Conservation (phyloP, 2,888 invertebrate species). For the Machimus rusticus region DNA sequence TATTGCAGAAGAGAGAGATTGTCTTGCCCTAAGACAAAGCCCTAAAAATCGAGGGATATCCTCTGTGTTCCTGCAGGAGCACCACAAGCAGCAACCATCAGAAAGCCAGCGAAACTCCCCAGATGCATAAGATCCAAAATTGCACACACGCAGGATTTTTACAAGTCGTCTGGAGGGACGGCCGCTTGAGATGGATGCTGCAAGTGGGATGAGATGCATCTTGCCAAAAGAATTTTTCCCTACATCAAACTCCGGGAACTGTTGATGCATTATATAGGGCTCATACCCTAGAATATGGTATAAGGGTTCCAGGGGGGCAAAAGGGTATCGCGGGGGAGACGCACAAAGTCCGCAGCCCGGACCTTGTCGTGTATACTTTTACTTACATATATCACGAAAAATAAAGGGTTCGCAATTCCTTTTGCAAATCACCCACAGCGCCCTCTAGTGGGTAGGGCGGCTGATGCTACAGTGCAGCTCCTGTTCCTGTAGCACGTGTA, state of each 20-base stretch:
- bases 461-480: neutral
- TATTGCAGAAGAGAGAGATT: neutral
- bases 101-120: neutral
- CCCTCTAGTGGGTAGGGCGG: neutral
- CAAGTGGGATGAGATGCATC: conserved; percentile 3
- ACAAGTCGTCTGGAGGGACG: conserved; percentile 12
- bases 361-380: neutral
- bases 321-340: conserved; percentile 7
- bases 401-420: conserved; percentile 23
- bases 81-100: neutral
- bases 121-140: conserved; percentile 34
- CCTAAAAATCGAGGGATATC: conserved; percentile 8
- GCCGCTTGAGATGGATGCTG: neutral
- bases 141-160: conserved; percentile 10
- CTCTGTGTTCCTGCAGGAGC: neutral
- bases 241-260: conserved; percentile 42
- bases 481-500: too few species aligned
- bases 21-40: conserved; percentile 35
- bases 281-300: neutral
- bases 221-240: conserved; percentile 39
- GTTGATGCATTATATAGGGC: conserved; percentile 42
- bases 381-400: neutral
- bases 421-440: neutral
- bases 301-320: neutral
- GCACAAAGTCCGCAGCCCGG: conserved; percentile 23